These are phyloP conservation scores for Cyanistes caeruleus DNA, from an alignment of 2,113 vertebrate genomes.

Conservation along the genomic window DNA sequence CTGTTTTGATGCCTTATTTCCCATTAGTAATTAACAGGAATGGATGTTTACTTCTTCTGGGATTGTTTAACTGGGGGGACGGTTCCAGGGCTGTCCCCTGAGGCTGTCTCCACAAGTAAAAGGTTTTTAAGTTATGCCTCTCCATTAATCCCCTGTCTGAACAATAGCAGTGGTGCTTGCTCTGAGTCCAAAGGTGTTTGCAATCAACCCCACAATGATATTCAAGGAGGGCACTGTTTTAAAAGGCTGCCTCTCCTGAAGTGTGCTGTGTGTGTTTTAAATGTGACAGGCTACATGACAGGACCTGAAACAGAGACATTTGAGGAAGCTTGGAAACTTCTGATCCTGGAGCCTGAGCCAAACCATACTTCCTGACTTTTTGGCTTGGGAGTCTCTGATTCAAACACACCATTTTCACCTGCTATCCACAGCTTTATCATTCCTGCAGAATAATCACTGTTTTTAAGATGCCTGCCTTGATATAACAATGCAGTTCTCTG, in stretches of 20 bases:
- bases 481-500: not conserved
- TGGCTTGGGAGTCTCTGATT: not conserved
- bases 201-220: not conserved
- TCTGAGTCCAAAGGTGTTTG: not conserved
- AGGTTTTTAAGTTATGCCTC: not conserved
- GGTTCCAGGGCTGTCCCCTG: not conserved
- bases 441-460: not conserved
- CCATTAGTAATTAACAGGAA: not conserved
- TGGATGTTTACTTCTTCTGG: not conserved
- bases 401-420: not conserved
- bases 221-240: not conserved
- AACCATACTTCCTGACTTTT: not conserved
- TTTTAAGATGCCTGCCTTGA: not conserved
- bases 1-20: not conserved
- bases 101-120: not conserved
- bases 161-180: not conserved
- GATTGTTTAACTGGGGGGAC: not conserved
- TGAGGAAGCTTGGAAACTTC: not conserved
- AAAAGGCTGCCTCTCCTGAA: not conserved
- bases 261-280: not conserved
- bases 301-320: not conserved
- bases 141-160: not conserved
- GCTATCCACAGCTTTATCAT: not conserved
- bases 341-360: not conserved
- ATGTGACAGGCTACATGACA: not conserved